These are phyloP conservation scores for Agonopterix arenella DNA, from an alignment of 2,888 invertebrate species.

Conservation along the genomic window DNA sequence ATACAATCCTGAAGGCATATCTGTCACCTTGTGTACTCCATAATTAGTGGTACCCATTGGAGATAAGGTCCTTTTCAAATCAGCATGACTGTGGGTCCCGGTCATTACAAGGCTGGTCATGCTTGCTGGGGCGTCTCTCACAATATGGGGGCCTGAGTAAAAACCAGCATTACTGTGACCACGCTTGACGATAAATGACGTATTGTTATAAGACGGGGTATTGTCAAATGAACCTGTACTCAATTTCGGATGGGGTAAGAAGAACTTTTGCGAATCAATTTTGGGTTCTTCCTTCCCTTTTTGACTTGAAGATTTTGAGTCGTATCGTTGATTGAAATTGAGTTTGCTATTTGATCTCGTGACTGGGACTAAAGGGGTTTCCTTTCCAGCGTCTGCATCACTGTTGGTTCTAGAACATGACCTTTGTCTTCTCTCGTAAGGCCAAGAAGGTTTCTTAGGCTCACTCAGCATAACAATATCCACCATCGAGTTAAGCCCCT, in stretches of 20 bases:
- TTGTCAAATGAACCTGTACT: slow-evolving; percentile 52
- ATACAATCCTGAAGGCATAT: slow-evolving; percentile 85
- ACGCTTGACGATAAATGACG: slow-evolving; percentile 78
- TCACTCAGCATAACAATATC: slow-evolving; percentile 82
- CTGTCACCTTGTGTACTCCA: slow-evolving; percentile 80
- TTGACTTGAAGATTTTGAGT: slow-evolving; percentile 35
- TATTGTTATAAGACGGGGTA: slow-evolving; percentile 49
- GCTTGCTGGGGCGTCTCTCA: slow-evolving; percentile 65
- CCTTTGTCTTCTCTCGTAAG: slow-evolving; percentile 60
- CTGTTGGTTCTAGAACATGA: slow-evolving; percentile 58
- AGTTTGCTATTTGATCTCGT: slow-evolving; percentile 46
- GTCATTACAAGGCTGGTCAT: slow-evolving; percentile 65
- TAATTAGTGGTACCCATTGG: slow-evolving; percentile 53
- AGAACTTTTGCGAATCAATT: slow-evolving; percentile 55
- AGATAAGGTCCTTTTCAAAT: slow-evolving; percentile 61
- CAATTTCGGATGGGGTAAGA: slow-evolving; percentile 46
- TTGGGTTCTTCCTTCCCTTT: slow-evolving; percentile 40
- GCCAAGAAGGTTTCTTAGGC: slow-evolving; percentile 58
- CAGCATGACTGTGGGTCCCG: slow-evolving; percentile 62
- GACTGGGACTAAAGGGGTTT: slow-evolving; percentile 53
- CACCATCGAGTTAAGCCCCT: slow-evolving; percentile 83
- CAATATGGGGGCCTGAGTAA: slow-evolving; percentile 77
- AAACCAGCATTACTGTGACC: slow-evolving; percentile 80
- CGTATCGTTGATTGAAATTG: slow-evolving; percentile 33
- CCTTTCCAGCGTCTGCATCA: slow-evolving; percentile 51